phyloP scores from a whole-genome alignment of 2,888 invertebrate species.

The Meliscaeva auricollis region DNA sequence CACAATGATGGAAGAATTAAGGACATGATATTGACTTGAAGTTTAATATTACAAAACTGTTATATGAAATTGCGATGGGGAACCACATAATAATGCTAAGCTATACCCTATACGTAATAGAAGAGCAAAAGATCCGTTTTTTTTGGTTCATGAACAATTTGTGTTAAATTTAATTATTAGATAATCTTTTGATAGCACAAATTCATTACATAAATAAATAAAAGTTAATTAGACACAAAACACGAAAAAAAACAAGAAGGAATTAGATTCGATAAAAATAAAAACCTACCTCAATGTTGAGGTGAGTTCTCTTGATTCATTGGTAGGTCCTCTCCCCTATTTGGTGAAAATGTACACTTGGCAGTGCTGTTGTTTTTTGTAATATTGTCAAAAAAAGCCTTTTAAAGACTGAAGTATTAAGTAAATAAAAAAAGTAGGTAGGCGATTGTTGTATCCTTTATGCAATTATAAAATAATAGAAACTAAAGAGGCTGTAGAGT shows the following conservation, averaged over 20 bases:
- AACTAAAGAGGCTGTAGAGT: too few species aligned
- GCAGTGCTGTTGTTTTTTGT: not conserved
- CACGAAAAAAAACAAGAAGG: not conserved
- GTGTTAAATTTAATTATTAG: too few species aligned
- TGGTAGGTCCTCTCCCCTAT: not conserved
- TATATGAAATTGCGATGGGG: conserved; percentile 4
- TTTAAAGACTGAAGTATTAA: too few species aligned
- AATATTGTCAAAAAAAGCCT: not conserved
- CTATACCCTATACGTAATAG: not conserved
- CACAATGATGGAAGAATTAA: conserved; percentile 38
- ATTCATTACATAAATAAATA: too few species aligned
- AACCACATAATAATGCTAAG: too few species aligned
- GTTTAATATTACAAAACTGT: conserved; percentile 28
- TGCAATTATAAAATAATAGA: too few species aligned
- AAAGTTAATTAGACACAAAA: too few species aligned
- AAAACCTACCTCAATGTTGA: conserved; percentile 38
- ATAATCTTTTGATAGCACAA: too few species aligned
- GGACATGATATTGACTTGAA: conserved; percentile 33
- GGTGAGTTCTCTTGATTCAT: conserved; percentile 4
- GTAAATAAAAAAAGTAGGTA: too few species aligned
- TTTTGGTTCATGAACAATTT: too few species aligned
- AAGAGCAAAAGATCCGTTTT: too few species aligned
- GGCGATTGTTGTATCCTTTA: too few species aligned
- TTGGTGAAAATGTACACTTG: conserved; percentile 20
- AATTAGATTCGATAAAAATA: not conserved